Evolutionary conservation across 2,113 vertebrate species (phyloP), one percentile per base, ranked within the genome.

Genomic region (Dromiciops gliroides): DNA sequence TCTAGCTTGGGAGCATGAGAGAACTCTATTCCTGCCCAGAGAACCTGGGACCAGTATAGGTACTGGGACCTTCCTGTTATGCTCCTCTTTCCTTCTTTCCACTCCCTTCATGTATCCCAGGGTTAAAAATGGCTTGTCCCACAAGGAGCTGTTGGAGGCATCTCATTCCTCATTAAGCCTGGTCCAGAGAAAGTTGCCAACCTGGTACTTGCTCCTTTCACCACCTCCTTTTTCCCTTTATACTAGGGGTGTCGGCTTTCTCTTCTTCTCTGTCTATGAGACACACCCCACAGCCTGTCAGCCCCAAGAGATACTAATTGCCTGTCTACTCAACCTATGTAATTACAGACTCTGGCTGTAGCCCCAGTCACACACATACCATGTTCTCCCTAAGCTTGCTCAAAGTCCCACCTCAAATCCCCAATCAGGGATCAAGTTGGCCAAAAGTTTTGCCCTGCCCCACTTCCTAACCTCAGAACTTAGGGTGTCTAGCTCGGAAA

Each of bases 261-360:
- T 60, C 47, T 67, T 48, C 23, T 50, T 44, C 49, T 26, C 60
- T 7, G 94, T 28, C 94, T 89, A 56, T 48, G 0, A 48, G 92
- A 93, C 90, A 91, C 93, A 95, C 89, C 94, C 94, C 44, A 49
- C 95, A 49, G 95, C 92, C 95, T 91, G 95, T 95, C 95, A 94
- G 88, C 91, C 92, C 91, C 90, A 89, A 95, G 95, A 96, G 93
- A 92, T 95, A 92, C 96, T 97, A 97, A 98, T 95, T 96, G 97
- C 92, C 96, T 93, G 96, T 97, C 97, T 97, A 90, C 90, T 92
- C 91, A 90, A 60, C 89, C 95, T 97, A 96, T 94, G 3, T 97
- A 96, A 97, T 97, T 96, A 97, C 93, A 96, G 94, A 56, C 96
- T 94, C 92, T 93, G 92, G 95, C 89, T 93, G 83, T 3, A 8